These are phyloP conservation scores for Sturnira hondurensis DNA, from an alignment of 2,113 vertebrate species.

Conservation along the genomic window DNA sequence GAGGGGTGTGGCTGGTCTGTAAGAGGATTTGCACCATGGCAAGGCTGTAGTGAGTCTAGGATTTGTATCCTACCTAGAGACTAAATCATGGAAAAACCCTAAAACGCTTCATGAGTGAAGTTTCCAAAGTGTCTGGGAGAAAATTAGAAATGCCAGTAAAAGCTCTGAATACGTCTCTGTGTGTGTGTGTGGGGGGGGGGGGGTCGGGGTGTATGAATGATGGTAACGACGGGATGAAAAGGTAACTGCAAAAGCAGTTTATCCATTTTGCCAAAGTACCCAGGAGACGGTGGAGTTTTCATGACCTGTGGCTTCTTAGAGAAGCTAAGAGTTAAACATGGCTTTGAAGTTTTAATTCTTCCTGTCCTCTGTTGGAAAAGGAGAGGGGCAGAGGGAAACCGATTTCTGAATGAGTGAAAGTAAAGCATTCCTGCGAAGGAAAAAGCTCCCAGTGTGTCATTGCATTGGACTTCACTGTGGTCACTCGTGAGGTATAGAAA, in stretches of 20 bases:
- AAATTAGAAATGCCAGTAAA: slow-evolving; percentile 39
- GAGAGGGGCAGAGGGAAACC: background rate
- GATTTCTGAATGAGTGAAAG: background rate
- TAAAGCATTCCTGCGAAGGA: background rate
- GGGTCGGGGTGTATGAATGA: background rate
- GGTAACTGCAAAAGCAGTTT: slow-evolving; percentile 47
- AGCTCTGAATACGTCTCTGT: slow-evolving; percentile 1
- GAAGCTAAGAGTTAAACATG: background rate
- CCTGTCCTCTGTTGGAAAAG: background rate
- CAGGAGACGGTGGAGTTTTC: slow-evolving; percentile 27
- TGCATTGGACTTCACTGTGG: background rate
- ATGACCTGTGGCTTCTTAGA: slow-evolving; percentile 34
- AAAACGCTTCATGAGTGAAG: slow-evolving; percentile 54
- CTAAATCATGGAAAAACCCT: background rate
- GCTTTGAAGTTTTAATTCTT: background rate
- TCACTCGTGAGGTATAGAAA: background rate
- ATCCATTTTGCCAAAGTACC: slow-evolving; percentile 47
- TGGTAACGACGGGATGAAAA: slow-evolving; percentile 22
- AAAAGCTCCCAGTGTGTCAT: background rate
- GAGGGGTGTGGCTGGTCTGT: background rate
- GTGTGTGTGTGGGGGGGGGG: too few relatives aligned
- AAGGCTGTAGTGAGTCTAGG: background rate
- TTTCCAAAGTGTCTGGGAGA: slow-evolving; percentile 38
- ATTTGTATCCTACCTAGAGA: slow-evolving; percentile 44
- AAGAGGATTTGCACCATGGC: background rate